Percentiles rank a stretch among this genome's conserved stretches.
phyloP scores from a whole-genome alignment of 1,140 invertebrate genomes.

The Euschistus heros region DNA sequence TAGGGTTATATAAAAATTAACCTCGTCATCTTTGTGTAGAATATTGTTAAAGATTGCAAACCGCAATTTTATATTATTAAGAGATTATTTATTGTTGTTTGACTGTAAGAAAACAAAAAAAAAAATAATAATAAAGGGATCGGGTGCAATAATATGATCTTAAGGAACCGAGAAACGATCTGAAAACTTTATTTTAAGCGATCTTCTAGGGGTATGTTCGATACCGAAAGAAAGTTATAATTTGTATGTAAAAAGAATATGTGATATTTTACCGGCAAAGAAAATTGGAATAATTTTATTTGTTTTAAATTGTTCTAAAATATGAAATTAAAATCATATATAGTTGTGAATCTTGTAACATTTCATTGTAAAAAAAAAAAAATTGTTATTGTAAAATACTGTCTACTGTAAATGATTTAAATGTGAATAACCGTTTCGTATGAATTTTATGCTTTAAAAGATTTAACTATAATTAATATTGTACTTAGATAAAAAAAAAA shows the following conservation, averaged over 20 bases:
- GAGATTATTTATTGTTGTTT: too few relatives aligned
- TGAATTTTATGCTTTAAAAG: slow-evolving; percentile 11
- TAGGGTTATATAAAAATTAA: too few relatives aligned
- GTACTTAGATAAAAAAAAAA: slow-evolving; percentile 6
- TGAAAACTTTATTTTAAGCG: too few relatives aligned
- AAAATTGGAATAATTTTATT: not conserved
- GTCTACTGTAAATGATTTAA: not conserved
- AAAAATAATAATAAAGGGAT: too few relatives aligned
- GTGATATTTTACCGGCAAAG: not conserved
- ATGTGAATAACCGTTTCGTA: slow-evolving; percentile 13
- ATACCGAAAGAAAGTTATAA: too few relatives aligned
- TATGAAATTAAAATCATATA: not conserved
- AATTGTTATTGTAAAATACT: slow-evolving; percentile 9
- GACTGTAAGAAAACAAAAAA: too few relatives aligned
- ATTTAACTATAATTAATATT: slow-evolving; percentile 13
- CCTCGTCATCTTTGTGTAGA: too few relatives aligned
- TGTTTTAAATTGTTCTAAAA: not conserved
- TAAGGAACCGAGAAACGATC: not conserved
- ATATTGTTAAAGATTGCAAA: too few relatives aligned
- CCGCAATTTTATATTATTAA: too few relatives aligned
- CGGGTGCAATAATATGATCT: not conserved
- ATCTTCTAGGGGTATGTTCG: too few relatives aligned
- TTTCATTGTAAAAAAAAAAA: slow-evolving; percentile 7
- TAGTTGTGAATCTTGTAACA: slow-evolving; percentile 10
- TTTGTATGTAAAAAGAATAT: not conserved